These are phyloP conservation scores for Sinhomidia bicolor DNA, from an alignment of 2,888 invertebrate species.

Conservation along the genomic window DNA sequence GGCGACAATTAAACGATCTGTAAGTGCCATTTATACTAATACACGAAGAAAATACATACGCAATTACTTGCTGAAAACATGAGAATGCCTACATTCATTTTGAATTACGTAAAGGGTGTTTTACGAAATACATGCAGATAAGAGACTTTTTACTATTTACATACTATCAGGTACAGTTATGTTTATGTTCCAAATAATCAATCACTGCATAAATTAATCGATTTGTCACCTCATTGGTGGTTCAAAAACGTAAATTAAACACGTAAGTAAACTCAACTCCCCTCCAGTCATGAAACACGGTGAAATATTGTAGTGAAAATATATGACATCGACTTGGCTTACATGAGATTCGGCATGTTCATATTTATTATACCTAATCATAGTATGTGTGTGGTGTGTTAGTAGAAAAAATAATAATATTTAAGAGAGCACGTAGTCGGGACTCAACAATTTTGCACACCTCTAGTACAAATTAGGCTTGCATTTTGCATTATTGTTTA, in stretches of 20 bases:
- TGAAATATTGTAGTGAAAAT: too few relatives aligned
- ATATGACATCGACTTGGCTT: too few relatives aligned
- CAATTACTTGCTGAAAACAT: neutral
- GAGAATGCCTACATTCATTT: neutral
- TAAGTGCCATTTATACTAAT: neutral
- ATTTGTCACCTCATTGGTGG: neutral
- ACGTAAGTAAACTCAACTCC: too few relatives aligned
- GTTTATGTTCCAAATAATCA: slow-evolving; percentile 40
- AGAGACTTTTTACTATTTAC: neutral
- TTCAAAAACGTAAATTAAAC: neutral
- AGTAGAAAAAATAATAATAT: too few relatives aligned
- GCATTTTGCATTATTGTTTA: neutral
- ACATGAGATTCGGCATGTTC: too few relatives aligned
- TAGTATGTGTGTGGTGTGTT: too few relatives aligned
- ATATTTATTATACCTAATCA: too few relatives aligned
- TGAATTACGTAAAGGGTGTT: neutral
- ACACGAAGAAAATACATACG: neutral
- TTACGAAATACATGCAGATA: neutral
- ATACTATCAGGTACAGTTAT: neutral
- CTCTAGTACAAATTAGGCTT: neutral
- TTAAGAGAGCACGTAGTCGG: too few relatives aligned
- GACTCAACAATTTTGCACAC: too few relatives aligned
- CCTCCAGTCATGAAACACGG: too few relatives aligned
- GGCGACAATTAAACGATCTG: neutral
- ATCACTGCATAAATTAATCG: neutral